Conservation (phyloP, 2,113 vertebrate genomes). For the Calypte anna region DNA sequence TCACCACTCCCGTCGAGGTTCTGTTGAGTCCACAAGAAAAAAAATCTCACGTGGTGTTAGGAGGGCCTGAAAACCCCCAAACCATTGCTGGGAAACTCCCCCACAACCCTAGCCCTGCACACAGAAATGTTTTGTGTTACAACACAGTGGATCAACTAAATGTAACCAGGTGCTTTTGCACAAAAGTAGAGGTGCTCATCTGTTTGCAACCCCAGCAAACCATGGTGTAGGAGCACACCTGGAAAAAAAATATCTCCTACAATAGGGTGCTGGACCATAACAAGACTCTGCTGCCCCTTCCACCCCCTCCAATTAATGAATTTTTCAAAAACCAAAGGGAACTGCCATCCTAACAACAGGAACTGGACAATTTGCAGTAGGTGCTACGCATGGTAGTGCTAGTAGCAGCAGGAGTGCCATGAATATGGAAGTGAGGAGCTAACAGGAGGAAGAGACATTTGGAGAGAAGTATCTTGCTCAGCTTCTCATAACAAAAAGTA, state of each 20-base stretch:
- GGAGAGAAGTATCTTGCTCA: conserved; percentile 61
- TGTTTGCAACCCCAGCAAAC: not conserved
- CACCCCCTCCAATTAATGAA: conserved; percentile 6
- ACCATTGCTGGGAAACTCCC: conserved; percentile 28
- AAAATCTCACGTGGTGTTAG: not conserved
- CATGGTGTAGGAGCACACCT: not conserved
- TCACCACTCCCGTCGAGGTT: rapidly evolving
- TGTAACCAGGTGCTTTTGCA: not conserved
- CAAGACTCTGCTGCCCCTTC: conserved; percentile 9
- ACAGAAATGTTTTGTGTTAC: not conserved
- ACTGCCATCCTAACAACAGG: conserved; percentile 63
- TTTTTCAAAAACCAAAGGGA: conserved; percentile 65
- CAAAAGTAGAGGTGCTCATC: not conserved
- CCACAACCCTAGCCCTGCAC: not conserved
- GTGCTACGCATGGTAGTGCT: conserved; percentile 63
- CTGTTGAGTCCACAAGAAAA: not conserved
- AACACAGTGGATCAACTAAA: not conserved
- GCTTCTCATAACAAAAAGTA: conserved; percentile 72
- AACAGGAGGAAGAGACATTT: conserved; percentile 71
- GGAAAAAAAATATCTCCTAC: not conserved
- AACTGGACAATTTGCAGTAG: conserved; percentile 67
- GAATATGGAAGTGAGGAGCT: conserved; percentile 69
- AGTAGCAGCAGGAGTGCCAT: conserved; percentile 70
- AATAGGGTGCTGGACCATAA: conserved; percentile 52
- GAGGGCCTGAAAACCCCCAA: conserved; percentile 49